Evolutionary conservation across 2,888 invertebrate genomes (phyloP).

Genomic region (Dexiosoma caninum): DNA sequence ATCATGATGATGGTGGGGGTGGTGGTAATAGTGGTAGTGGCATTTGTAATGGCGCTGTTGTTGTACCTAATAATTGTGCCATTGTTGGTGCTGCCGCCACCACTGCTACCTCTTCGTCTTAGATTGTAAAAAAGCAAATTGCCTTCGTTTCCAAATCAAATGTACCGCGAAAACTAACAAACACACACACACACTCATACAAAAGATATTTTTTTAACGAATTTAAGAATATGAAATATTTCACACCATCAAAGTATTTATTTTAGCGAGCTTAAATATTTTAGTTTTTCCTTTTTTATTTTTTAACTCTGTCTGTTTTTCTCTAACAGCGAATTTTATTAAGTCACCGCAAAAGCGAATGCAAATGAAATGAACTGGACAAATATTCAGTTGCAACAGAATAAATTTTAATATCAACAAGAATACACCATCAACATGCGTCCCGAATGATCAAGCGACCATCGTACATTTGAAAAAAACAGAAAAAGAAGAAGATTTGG

Average conservation of each 20-base stretch:
- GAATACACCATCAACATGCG: neutral
- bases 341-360: neutral
- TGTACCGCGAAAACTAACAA: slow-evolving; percentile 5
- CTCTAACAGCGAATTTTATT: slow-evolving; percentile 17
- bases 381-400: neutral
- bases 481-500: neutral
- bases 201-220: neutral
- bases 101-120: slow-evolving; percentile 59
- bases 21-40: no score
- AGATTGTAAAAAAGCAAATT: slow-evolving; percentile 50
- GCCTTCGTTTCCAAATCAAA: slow-evolving; percentile 52
- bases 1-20: slow-evolving; percentile 43
- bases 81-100: slow-evolving; percentile 61
- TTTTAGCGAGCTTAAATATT: neutral
- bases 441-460: no score
- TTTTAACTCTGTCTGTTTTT: neutral
- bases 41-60: slow-evolving; percentile 42
- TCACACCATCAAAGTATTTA: neutral
- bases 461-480: neutral
- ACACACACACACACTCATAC: slow-evolving; percentile 6
- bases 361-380: neutral
- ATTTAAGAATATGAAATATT: neutral
- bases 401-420: neutral
- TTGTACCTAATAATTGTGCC: slow-evolving; percentile 1
- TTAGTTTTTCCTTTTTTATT: neutral